Evolutionary conservation across 2,888 invertebrate genomes (phyloP).

Genomic region (Melanostoma scalare): DNA sequence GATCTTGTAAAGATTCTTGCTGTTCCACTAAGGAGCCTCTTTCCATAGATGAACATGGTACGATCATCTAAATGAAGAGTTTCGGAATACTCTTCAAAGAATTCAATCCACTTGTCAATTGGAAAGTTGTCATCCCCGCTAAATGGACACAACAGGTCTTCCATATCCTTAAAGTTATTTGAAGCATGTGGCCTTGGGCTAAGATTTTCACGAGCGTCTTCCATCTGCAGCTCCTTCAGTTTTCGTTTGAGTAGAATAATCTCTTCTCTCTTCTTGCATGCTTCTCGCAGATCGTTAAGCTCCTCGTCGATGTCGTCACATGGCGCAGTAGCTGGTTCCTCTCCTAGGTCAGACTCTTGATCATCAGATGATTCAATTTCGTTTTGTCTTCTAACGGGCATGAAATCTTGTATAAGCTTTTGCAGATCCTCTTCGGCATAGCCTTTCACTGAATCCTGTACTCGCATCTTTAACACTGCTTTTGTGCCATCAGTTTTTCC

Average conservation of each 20-base stretch:
- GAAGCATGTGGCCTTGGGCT: constrained; percentile 15
- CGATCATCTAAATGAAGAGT: constrained; percentile 39
- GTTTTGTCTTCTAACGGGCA: neutral
- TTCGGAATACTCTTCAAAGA: constrained; percentile 44
- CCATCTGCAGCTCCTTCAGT: constrained; percentile 17
- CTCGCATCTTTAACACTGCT: constrained; percentile 1
- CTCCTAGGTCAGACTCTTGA: constrained; percentile 18
- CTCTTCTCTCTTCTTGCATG: constrained; percentile 36
- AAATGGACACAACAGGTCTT: constrained; percentile 53
- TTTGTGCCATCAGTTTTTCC: too few species aligned
- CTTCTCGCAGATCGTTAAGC: constrained; percentile 34
- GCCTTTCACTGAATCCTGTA: constrained; percentile 7
- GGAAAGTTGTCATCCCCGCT: constrained; percentile 54
- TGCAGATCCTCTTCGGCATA: constrained; percentile 12
- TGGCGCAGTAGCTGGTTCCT: too few species aligned
- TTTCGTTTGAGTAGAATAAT: constrained; percentile 18
- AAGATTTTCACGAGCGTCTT: constrained; percentile 1
- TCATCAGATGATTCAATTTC: too few species aligned
- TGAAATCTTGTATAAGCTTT: neutral
- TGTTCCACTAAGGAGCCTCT: constrained; percentile 43
- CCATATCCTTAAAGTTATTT: constrained; percentile 49
- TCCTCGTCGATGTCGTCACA: constrained; percentile 21
- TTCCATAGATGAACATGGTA: constrained; percentile 45
- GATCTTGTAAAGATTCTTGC: constrained; percentile 46
- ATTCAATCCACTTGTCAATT: constrained; percentile 45